phyloP scores from a whole-genome alignment of 2,797 vertebrate species.

The Periophthalmus magnuspinnatus region DNA sequence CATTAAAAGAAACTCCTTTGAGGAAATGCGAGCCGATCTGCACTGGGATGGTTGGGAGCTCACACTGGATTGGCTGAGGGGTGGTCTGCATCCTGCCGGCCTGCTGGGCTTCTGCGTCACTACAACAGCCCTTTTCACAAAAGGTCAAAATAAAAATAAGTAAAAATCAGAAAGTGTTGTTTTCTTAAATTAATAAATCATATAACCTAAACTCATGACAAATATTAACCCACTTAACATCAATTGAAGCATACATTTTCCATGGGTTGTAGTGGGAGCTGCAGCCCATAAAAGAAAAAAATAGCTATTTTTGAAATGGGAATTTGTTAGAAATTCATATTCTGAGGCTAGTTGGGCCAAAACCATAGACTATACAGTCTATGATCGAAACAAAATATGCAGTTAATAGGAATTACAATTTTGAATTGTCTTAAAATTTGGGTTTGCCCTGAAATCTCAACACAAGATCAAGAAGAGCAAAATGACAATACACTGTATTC shows the following conservation, averaged over 20 bases:
- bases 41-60: conserved; percentile 95
- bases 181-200: not conserved
- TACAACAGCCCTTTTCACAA: conserved; percentile 86
- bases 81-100: conserved; percentile 94
- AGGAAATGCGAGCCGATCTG: conserved; percentile 96
- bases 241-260: too few relatives aligned
- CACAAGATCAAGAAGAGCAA: too few relatives aligned
- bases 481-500: too few relatives aligned
- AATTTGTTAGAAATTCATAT: not conserved
- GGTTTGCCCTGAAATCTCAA: too few relatives aligned
- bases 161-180: not conserved
- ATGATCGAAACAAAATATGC: too few relatives aligned
- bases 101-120: conserved; percentile 96
- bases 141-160: not conserved
- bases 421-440: too few relatives aligned
- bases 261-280: too few relatives aligned
- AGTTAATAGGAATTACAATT: too few relatives aligned
- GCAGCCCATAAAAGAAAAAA: too few relatives aligned
- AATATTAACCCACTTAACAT: not conserved
- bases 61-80: conserved; percentile 95
- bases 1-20: conserved; percentile 96
- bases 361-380: too few relatives aligned
- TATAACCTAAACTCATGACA: not conserved
- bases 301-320: too few relatives aligned
- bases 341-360: too few relatives aligned